Conservation (phyloP, 2,888 invertebrate species). For the Habrosyne pyritoides region DNA sequence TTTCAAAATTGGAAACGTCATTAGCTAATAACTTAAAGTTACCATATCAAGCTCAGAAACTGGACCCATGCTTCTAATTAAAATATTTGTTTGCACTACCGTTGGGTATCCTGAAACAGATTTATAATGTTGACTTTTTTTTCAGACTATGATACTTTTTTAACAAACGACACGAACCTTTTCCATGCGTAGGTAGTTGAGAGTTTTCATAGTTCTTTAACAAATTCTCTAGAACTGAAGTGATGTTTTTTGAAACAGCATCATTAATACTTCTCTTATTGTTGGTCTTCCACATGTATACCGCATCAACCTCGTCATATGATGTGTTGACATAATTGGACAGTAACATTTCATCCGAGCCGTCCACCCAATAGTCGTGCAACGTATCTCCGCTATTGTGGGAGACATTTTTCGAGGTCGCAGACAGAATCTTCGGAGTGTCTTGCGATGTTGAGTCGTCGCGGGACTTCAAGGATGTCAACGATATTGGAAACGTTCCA, state of each 20-base stretch:
- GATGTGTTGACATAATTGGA: constrained; percentile 67
- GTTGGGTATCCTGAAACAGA: constrained; percentile 89
- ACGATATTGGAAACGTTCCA: constrained; percentile 80
- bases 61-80: constrained; percentile 96
- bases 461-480: constrained; percentile 65
- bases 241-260: constrained; percentile 92
- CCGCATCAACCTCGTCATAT: constrained; percentile 50
- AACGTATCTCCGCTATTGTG: constrained; percentile 41
- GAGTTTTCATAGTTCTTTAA: constrained; percentile 95
- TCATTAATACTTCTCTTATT: constrained; percentile 85
- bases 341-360: constrained; percentile 58
- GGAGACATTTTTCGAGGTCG: constrained; percentile 62
- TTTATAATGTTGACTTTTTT: constrained; percentile 17
- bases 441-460: constrained; percentile 58
- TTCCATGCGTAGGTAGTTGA: constrained; percentile 93
- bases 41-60: constrained; percentile 96
- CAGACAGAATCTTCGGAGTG: constrained; percentile 66
- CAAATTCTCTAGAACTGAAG: constrained; percentile 92
- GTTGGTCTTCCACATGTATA: constrained; percentile 56
- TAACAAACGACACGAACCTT: constrained; percentile 82
- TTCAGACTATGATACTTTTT: background rate
- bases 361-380: constrained; percentile 59
- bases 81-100: constrained; percentile 92
- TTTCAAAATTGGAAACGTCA: background rate
- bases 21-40: constrained; percentile 38